These are phyloP conservation scores for Drosophila yakuba DNA, from an alignment of 1,140 invertebrate genomes.

Conservation along the genomic window DNA sequence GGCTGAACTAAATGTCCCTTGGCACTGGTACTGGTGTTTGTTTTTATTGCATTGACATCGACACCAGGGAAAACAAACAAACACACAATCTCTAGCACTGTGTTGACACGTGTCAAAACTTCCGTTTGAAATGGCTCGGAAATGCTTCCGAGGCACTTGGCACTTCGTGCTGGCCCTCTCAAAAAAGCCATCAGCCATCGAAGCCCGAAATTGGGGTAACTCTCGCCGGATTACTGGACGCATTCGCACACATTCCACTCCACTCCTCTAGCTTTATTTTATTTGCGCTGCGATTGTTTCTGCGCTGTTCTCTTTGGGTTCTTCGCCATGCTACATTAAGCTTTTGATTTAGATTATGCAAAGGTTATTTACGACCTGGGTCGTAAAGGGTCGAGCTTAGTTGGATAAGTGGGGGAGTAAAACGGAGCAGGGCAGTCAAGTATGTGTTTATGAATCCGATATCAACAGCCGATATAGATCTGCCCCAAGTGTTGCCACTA, in stretches of 20 bases:
- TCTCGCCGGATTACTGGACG: conserved; percentile 51
- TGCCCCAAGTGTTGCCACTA: conserved; percentile 28
- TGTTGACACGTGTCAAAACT: conserved; percentile 84
- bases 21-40: conserved; percentile 59
- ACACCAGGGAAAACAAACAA: conserved; percentile 14
- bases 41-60: conserved; percentile 76
- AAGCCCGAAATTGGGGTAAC: conserved; percentile 74
- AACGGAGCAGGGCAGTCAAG: conserved; percentile 28
- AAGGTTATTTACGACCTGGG: conserved; percentile 70
- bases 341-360: conserved; percentile 81
- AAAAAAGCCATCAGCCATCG: conserved; percentile 50
- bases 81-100: conserved; percentile 40
- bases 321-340: conserved; percentile 72
- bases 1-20: conserved; percentile 41
- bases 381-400: conserved; percentile 29
- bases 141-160: conserved; percentile 73
- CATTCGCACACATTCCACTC: conserved; percentile 44
- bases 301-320: conserved; percentile 27
- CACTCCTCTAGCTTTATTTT: conserved; percentile 33
- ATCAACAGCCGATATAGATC: conserved; percentile 23
- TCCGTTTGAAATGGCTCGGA: conserved; percentile 82
- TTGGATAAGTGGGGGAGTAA: conserved; percentile 22
- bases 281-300: conserved; percentile 31
- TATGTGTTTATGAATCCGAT: conserved; percentile 39
- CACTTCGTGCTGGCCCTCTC: conserved; percentile 69